A percentile compares a stretch with the other conserved stretches of the same genome.
Conservation (phyloP, 2,113 vertebrate genomes). For the Rousettus leschenaultii region DNA sequence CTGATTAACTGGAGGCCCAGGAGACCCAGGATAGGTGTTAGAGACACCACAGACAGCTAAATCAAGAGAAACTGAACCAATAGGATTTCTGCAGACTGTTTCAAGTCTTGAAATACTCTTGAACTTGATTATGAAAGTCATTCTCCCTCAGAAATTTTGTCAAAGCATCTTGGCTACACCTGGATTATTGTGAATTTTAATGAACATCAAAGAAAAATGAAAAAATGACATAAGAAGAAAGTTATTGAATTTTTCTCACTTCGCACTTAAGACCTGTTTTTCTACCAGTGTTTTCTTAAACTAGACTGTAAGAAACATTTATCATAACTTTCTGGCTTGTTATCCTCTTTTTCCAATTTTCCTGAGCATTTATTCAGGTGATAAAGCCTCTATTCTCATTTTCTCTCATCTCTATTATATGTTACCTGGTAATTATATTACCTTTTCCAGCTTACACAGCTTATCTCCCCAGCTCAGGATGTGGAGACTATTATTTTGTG, state of each 20-base stretch:
- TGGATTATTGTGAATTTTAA: conserved; percentile 38
- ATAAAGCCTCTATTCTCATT: neutral
- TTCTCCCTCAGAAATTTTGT: conserved; percentile 27
- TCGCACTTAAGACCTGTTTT: neutral
- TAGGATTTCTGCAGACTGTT: neutral
- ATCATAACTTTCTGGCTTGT: conserved; percentile 30
- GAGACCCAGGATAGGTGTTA: neutral
- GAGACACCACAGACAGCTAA: neutral
- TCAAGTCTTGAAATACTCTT: conserved; percentile 30
- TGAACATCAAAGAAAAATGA: conserved; percentile 9
- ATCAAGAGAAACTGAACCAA: neutral
- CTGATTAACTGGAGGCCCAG: conserved; percentile 10
- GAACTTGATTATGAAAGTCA: conserved; percentile 47
- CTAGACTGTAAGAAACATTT: neutral
- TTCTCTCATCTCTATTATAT: neutral
- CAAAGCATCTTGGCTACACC: conserved; percentile 3
- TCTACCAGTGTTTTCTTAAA: neutral
- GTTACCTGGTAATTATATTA: neutral
- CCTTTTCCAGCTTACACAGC: neutral
- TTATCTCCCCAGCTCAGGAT: neutral
- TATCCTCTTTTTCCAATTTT: conserved; percentile 3
- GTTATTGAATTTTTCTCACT: neutral
- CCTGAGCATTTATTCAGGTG: neutral
- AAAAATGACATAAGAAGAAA: neutral
- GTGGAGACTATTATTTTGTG: neutral